phyloP scores from a whole-genome alignment of 2,113 vertebrate species.

The Taxidea taxus region DNA sequence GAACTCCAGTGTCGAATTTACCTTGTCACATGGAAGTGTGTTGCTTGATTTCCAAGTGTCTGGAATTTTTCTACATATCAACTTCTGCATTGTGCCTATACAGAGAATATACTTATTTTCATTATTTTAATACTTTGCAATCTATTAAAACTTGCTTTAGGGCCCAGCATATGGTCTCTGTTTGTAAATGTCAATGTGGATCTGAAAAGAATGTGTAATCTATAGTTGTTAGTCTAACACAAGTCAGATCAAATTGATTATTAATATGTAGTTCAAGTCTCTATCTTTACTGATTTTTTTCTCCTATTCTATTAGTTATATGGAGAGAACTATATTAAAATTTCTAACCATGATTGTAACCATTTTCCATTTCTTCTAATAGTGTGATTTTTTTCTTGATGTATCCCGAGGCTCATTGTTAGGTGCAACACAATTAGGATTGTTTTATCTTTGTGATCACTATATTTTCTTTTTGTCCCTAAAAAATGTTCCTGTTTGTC shows the following conservation, averaged over 20 bases:
- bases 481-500: background rate
- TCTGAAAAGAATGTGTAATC: background rate
- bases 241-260: background rate
- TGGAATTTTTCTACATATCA: background rate
- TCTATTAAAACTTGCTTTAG: conserved; percentile 13
- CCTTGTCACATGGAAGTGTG: background rate
- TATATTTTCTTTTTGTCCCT: background rate
- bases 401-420: background rate
- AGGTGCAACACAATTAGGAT: background rate
- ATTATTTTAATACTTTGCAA: background rate
- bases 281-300: background rate
- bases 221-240: background rate
- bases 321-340: background rate
- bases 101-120: background rate
- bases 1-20: background rate
- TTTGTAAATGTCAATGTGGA: background rate
- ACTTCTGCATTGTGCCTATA: background rate
- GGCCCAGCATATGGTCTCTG: background rate
- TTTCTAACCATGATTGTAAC: background rate
- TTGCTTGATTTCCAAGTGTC: background rate
- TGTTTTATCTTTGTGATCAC: background rate
- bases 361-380: background rate
- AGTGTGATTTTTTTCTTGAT: background rate
- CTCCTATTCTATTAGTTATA: background rate
- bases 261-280: background rate